These are phyloP conservation scores for Pygocentrus nattereri DNA, from an alignment of 2,797 vertebrate species.

Conservation along the genomic window DNA sequence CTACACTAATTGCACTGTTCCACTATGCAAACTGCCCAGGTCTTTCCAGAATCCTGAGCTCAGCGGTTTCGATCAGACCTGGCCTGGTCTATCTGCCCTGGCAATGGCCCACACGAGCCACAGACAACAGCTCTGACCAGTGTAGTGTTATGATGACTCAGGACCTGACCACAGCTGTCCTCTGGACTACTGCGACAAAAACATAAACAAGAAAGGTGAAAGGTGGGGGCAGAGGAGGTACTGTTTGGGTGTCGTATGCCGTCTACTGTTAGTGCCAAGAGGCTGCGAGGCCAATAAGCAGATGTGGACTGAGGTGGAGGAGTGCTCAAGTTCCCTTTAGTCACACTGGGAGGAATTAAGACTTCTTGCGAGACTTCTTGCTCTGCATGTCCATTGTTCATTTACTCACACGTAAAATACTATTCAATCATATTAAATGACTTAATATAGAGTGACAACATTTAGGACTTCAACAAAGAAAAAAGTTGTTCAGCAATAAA, in stretches of 20 bases:
- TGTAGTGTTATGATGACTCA: slow-evolving; percentile 39
- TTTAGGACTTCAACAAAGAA: too few relatives aligned
- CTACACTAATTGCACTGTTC: slow-evolving; percentile 5
- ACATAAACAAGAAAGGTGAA: slow-evolving; percentile 43
- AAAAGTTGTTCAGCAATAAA: too few relatives aligned
- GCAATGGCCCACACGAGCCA: slow-evolving; percentile 43
- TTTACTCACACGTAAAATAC: too few relatives aligned
- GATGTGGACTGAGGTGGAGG: neutral
- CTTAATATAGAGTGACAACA: too few relatives aligned
- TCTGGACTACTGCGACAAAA: slow-evolving; percentile 22
- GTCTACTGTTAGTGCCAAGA: neutral
- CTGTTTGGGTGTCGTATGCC: neutral
- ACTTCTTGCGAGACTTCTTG: neutral
- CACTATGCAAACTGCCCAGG: slow-evolving; percentile 43
- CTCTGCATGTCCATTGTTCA: neutral
- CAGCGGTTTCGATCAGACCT: slow-evolving; percentile 60
- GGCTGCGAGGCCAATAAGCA: neutral
- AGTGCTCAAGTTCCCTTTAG: neutral
- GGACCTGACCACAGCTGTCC: neutral
- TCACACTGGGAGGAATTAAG: neutral
- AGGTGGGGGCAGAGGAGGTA: neutral
- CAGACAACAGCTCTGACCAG: neutral
- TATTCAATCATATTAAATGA: too few relatives aligned
- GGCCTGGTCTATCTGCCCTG: slow-evolving; percentile 24
- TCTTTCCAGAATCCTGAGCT: slow-evolving; percentile 69